Evolutionary conservation across 2,113 vertebrate species (phyloP).

Genomic region (Catharus minimus): DNA sequence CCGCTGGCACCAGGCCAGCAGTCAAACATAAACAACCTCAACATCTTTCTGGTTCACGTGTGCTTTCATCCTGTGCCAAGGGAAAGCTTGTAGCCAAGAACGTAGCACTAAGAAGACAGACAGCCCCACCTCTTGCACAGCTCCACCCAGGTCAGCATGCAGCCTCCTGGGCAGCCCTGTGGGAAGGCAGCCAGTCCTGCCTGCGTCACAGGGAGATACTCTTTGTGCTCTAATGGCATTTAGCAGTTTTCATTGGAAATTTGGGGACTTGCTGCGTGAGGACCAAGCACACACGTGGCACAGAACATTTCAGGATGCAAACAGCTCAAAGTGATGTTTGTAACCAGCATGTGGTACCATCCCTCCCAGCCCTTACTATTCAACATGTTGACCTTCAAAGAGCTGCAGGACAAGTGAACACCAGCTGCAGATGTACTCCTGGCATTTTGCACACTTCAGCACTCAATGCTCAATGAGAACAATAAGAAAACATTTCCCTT

Average conservation of each 20-base stretch:
- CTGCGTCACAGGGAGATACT: not conserved
- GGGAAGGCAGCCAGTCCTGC: not conserved
- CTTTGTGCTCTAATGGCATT: not conserved
- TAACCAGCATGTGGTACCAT: not conserved
- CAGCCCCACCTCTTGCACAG: not conserved
- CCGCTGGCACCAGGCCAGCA: not conserved
- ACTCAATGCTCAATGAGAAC: not conserved
- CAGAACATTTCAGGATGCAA: not conserved
- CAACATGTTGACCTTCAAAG: not conserved
- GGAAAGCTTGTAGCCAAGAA: not conserved
- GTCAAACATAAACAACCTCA: constrained; percentile 28
- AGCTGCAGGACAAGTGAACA: not conserved
- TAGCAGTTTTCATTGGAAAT: not conserved
- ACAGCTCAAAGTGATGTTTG: not conserved
- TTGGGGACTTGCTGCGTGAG: not conserved
- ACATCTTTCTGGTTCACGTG: not conserved
- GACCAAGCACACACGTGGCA: not conserved
- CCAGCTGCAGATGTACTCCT: not conserved
- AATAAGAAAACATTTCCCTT: not conserved
- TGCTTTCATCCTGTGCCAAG: not conserved
- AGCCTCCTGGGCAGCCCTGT: not conserved
- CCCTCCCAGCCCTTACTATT: not conserved
- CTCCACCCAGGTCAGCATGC: not conserved
- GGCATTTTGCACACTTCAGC: not conserved
- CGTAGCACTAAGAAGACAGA: not conserved